Evolutionary conservation across 2,113 vertebrate genomes (phyloP), one percentile per base, ranked within the genome.

Genomic region (Istiophorus platypterus): DNA sequence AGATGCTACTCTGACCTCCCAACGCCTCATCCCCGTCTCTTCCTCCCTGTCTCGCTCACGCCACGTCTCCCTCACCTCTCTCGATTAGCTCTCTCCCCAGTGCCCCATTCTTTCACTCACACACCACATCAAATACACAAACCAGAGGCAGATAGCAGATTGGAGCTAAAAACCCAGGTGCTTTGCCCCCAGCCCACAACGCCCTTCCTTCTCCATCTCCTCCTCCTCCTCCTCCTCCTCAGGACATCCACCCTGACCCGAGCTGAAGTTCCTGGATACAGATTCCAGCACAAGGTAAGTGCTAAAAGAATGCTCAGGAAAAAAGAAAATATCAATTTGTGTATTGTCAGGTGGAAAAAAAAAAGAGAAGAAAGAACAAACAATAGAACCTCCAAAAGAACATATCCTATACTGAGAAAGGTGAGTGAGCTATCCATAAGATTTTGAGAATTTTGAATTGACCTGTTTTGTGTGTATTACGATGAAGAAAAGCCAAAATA

Each of bases 1-100:
- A 88, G 92, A 85, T 90, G 91, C 74, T 88, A 37, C 86, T 86
- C 85, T 94, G 93, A 95, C 93, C 94, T 92, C 86, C 81, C 81
- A 27, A 81, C 37, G 73, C 80, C 82, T 82, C 75, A 66, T 67
- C 80, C 79, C 80, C 49, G 3, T 68, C 76, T 82, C 78, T 58
- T 79, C 69, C 62, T 62, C 64, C 62, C 69, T 72, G 58, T 81
- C 76, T 78, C 56, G 5, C 70, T 61, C 80, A 72, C 80, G 64
- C 61, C 62, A 74, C 18, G 74, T 89, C 82, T 89, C 79, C 49
- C 87, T 78, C 57, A 78, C 82, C 84, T 79, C 57, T 76, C 74
- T 76, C 27, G 39, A 71, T 85, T 80, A 34, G 39, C 26, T 59
- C 62, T 66, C 59, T 72, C 63, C 77, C 45, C 29, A n/a, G 66